Evolutionary conservation across 2,797 vertebrate species (phyloP).

Genomic region (Paramormyrops hopkinsi): DNA sequence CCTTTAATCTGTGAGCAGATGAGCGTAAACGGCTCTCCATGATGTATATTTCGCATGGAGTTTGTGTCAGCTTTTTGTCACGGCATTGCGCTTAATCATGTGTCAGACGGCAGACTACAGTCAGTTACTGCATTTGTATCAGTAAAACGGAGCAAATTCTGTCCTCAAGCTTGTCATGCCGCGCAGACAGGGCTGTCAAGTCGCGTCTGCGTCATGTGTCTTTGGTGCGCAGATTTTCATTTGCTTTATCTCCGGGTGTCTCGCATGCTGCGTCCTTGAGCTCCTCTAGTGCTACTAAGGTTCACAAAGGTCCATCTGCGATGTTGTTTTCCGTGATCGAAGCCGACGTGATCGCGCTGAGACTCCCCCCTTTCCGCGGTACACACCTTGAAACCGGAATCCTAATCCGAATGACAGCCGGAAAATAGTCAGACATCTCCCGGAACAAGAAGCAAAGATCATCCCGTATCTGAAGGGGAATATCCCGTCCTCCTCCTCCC

Average conservation of each 20-base stretch:
- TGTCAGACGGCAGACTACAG: background rate
- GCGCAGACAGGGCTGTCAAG: background rate
- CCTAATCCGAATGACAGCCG: background rate
- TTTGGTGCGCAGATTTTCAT: background rate
- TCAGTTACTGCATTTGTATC: background rate
- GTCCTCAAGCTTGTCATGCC: background rate
- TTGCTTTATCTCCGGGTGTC: background rate
- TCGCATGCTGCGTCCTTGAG: background rate
- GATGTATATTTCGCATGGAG: background rate
- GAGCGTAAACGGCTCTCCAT: background rate
- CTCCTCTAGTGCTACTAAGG: background rate
- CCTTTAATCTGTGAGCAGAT: background rate
- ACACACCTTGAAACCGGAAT: background rate
- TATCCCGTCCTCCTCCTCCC: background rate
- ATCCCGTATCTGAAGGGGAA: background rate
- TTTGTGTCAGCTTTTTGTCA: background rate
- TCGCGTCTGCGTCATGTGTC: background rate
- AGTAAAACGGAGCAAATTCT: background rate
- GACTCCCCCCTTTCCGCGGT: background rate
- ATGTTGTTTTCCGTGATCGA: background rate
- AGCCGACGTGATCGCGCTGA: background rate
- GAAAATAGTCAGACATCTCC: constrained; percentile 3
- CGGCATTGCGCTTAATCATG: background rate
- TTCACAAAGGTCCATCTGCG: background rate
- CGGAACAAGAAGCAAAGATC: constrained; percentile 3